A percentile compares a stretch with the other conserved stretches of the same genome.
phyloP scores from a whole-genome alignment of 2,113 vertebrate species.

The Excalfactoria chinensis region DNA sequence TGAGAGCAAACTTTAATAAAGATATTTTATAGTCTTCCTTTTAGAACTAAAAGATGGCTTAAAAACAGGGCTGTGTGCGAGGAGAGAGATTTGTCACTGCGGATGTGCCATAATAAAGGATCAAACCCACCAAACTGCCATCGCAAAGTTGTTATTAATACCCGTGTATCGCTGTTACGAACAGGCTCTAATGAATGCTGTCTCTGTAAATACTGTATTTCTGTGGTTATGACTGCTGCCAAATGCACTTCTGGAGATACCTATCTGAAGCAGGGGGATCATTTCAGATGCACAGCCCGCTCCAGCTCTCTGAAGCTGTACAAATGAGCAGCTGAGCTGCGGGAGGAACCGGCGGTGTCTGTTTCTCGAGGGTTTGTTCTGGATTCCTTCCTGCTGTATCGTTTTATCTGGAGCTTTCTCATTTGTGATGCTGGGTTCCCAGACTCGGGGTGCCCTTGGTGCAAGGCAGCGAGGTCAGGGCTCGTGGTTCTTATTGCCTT shows the following conservation, averaged over 20 bases:
- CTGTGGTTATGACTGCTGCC: neutral
- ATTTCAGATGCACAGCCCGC: neutral
- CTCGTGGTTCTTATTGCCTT: rapidly evolving
- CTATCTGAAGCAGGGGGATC: neutral
- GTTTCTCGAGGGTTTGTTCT: neutral
- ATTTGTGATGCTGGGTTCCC: rapidly evolving
- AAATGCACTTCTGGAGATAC: neutral
- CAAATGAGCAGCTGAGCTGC: neutral
- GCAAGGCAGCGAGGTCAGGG: neutral
- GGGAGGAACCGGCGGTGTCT: neutral
- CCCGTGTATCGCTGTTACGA: neutral
- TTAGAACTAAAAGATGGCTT: neutral
- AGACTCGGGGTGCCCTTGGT: neutral
- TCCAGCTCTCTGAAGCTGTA: neutral
- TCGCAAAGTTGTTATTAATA: neutral
- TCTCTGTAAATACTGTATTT: neutral
- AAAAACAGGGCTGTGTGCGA: neutral
- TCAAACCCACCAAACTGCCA: neutral
- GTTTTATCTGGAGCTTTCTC: neutral
- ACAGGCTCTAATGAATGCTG: neutral
- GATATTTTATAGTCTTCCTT: neutral
- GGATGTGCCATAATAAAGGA: neutral
- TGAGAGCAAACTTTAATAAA: neutral
- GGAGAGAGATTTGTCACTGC: neutral
- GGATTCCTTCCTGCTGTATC: neutral